phyloP scores from a whole-genome alignment of 2,797 vertebrate species.

The Limnodromus scolopaceus region DNA sequence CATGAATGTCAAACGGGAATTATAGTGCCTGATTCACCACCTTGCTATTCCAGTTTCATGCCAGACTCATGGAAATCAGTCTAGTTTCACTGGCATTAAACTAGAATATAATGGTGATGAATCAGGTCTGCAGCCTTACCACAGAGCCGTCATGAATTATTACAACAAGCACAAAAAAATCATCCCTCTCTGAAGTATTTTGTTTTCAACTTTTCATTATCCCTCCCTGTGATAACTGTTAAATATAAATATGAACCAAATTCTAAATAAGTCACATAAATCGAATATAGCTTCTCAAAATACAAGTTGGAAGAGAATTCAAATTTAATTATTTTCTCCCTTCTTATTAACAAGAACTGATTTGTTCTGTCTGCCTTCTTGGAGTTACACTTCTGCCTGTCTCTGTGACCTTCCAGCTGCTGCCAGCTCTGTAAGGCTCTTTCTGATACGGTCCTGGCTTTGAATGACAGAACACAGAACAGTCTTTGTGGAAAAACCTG shows the following conservation, averaged over 20 bases:
- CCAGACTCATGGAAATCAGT: slow-evolving; percentile 29
- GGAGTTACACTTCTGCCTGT: neutral
- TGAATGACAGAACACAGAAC: neutral
- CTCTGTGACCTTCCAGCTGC: neutral
- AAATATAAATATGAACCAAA: neutral
- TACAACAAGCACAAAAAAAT: neutral
- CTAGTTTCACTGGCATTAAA: slow-evolving; percentile 20
- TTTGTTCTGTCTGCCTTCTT: neutral
- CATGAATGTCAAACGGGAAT: neutral
- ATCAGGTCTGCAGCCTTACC: slow-evolving; percentile 24
- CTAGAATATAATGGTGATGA: neutral
- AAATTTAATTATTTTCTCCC: neutral
- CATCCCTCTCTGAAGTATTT: neutral
- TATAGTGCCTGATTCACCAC: neutral
- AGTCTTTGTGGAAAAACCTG: neutral
- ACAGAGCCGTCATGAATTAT: neutral
- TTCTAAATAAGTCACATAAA: neutral
- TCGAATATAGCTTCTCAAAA: neutral
- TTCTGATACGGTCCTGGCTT: neutral
- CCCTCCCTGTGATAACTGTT: neutral
- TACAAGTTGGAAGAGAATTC: neutral
- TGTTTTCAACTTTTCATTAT: neutral
- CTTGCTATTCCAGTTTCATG: slow-evolving; percentile 15
- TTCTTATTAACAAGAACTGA: neutral
- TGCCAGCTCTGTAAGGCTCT: neutral